Base-by-base conservation (phyloP, 53 echinoderm and acorn worm genomes). In the Hippasteria phrygiana region DNA sequence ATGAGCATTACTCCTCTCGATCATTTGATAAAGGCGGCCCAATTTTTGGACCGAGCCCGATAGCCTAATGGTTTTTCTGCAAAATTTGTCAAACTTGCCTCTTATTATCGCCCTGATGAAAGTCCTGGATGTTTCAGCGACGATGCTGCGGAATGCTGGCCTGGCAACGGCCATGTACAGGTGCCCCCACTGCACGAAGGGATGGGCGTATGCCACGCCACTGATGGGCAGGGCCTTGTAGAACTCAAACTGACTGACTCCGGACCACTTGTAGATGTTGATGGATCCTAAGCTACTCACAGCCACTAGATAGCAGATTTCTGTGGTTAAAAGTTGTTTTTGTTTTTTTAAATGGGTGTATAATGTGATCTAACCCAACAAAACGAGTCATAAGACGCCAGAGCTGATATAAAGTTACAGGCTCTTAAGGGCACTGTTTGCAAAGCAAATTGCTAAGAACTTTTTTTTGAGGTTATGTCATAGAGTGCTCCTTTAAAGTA, bases 101-200 rank as follows among this genome's bases (percentile, higher is more conserved):
- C 67, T 66, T 24, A 83, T 48, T 16, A 83, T 26, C 8, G 83
- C 83, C 47, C 22, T 64, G 3, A 66, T 24, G 32, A 66, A 83
- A 10, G 83, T 29, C 47, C 43, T 24, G 0, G n/a, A 45, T 26
- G 65, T 67, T 45, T 32, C 24, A 0, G 67, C 20, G 31, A 65
- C 20, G 34, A 65, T 29, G 5, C 33, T 32, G 22, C 34, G 43
- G 48, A 39, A 66, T 6, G 32, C 76, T 34, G 88, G 88, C 42
- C 75, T 88, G 11, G 88, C 76, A n/a, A 88, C 64, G 27, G 88
- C 75, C 88, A 88, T 88, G 76, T 88, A 31, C 29, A 88, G 75
- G 10, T 88, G 46, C n/a, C 76, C 88, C 62, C 74, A 74, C 41
- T 88, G 88, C 9, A 88, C 43, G 29, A 88, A 88, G 31, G 76